Evolutionary conservation across 1,140 invertebrate species (phyloP).

Genomic region (Drosophila truncata): DNA sequence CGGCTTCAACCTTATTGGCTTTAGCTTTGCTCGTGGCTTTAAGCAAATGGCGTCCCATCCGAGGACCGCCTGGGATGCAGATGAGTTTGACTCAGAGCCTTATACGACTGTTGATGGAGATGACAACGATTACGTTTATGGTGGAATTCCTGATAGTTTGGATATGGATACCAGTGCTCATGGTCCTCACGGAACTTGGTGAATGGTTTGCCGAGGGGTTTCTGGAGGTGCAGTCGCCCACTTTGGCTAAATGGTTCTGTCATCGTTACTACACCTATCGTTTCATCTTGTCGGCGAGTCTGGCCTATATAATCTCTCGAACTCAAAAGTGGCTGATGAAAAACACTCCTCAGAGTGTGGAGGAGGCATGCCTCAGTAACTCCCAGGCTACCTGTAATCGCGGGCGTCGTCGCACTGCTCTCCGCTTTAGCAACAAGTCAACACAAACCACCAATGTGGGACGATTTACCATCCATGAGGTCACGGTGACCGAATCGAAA

Average conservation of each 20-base stretch:
- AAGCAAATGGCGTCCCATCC: slow-evolving; percentile 1
- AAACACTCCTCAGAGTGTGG: not conserved
- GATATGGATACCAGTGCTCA: not conserved
- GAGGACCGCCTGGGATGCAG: not conserved
- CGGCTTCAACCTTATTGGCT: not conserved
- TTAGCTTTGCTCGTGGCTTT: not conserved
- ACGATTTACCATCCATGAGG: not conserved
- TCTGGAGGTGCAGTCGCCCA: not conserved
- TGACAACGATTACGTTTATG: not conserved
- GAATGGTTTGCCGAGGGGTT: not conserved
- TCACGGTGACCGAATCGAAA: not conserved
- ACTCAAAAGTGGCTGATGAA: not conserved
- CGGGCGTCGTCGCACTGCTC: too few relatives aligned
- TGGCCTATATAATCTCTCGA: accelerated
- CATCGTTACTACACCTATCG: not conserved
- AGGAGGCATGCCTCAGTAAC: too few relatives aligned
- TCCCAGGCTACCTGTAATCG: not conserved
- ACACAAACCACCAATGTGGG: not conserved
- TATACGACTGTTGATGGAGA: not conserved
- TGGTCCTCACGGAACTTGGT: not conserved
- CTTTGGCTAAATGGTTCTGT: not conserved
- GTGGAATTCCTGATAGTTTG: not conserved
- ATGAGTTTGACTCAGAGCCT: not conserved
- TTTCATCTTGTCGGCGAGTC: not conserved
- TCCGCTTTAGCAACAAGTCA: not conserved